Evolutionary conservation across 23 tunicate genomes (phyloP).

Genomic region (Trididemnum miniatum): DNA sequence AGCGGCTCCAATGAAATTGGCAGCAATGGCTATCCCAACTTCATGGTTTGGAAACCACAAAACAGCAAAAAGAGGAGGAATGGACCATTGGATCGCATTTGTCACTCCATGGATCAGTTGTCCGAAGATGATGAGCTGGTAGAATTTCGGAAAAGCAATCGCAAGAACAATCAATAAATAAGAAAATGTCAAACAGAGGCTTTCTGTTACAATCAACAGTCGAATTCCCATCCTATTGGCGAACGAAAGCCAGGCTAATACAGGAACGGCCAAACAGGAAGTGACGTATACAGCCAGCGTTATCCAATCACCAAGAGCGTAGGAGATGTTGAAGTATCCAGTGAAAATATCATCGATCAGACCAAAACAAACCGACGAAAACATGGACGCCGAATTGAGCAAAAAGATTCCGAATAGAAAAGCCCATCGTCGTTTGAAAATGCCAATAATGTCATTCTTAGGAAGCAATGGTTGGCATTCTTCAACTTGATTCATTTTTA

Average conservation of each 20-base stretch:
- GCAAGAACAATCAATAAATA: constrained; percentile 10
- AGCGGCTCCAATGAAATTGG: not conserved
- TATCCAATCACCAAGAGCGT: constrained; percentile 13
- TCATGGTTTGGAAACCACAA: constrained; percentile 23
- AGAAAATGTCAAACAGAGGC: not conserved
- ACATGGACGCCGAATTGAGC: not conserved
- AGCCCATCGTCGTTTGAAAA: constrained; percentile 3
- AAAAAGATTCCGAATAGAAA: not conserved
- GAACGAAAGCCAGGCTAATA: constrained; percentile 7
- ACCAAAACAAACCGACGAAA: constrained; percentile 25
- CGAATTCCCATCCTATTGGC: constrained; percentile 13
- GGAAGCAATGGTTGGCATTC: not conserved
- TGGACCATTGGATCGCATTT: constrained; percentile 3
- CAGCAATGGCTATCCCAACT: constrained; percentile 20
- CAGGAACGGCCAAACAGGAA: not conserved
- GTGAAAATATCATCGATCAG: constrained; percentile 12
- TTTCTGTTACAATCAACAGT: not conserved
- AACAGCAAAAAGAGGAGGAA: constrained; percentile 25
- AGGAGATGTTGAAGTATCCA: not conserved
- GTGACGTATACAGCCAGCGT: constrained; percentile 12
- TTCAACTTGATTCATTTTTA: no score
- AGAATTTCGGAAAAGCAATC: constrained; percentile 5
- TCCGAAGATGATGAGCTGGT: constrained; percentile 2
- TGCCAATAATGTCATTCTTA: not conserved
- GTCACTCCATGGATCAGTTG: constrained; percentile 3